Conservation (phyloP, 2,797 vertebrate species). For the Scarus forsteni region DNA sequence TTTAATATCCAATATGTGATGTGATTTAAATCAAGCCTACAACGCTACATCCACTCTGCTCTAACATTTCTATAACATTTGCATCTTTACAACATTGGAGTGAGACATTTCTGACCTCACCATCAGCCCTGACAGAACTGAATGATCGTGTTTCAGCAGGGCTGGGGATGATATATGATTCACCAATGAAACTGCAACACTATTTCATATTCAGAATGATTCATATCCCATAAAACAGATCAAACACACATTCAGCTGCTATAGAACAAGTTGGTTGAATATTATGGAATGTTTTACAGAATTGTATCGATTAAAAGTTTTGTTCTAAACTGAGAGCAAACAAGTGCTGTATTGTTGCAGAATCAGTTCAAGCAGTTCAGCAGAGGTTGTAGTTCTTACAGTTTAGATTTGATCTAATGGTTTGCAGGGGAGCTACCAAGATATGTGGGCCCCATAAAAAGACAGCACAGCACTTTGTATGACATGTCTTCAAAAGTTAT, state of each 20-base stretch:
- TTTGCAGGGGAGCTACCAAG: too few species aligned
- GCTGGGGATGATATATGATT: constrained; percentile 8
- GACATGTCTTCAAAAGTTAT: too few species aligned
- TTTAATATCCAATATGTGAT: constrained; percentile 25
- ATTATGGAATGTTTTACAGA: not conserved
- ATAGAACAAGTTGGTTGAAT: constrained; percentile 2
- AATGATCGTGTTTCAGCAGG: not conserved
- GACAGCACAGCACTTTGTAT: too few species aligned
- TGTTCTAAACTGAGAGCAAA: constrained; percentile 2
- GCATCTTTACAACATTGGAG: not conserved
- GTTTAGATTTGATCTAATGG: too few species aligned
- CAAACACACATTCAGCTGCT: constrained; percentile 9
- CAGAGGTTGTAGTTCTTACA: too few species aligned
- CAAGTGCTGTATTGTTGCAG: not conserved
- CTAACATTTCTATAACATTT: constrained; percentile 30
- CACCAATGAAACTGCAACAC: not conserved
- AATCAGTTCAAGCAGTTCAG: too few species aligned
- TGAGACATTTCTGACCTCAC: constrained; percentile 14
- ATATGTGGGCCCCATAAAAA: too few species aligned
- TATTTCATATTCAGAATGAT: constrained; percentile 23
- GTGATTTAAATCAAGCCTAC: constrained; percentile 21
- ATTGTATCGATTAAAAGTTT: not conserved
- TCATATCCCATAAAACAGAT: constrained; percentile 19
- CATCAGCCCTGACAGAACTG: constrained; percentile 8
- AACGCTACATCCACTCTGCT: not conserved